Conservation (phyloP, 2,797 vertebrate genomes). For the Pseudocheirus occidentalis region DNA sequence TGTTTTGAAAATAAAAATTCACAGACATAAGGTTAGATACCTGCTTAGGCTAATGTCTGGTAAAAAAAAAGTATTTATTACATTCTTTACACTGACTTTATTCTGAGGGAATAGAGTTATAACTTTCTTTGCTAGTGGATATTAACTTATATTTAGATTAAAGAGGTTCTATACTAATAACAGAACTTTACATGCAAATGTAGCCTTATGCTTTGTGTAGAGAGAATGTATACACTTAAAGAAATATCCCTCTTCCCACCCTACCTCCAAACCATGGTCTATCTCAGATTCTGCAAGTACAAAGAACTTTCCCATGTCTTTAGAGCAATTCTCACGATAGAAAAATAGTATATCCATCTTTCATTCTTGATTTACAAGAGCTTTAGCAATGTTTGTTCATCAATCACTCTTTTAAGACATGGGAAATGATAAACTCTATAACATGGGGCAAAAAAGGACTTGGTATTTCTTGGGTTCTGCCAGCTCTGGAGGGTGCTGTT, state of each 20-base stretch:
- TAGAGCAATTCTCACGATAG: conserved; percentile 29
- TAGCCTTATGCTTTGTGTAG: neutral
- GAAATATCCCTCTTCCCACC: neutral
- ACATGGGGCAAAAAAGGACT: conserved; percentile 24
- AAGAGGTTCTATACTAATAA: neutral
- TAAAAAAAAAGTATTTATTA: neutral
- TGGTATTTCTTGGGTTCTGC: neutral
- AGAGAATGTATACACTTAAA: neutral
- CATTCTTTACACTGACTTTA: neutral
- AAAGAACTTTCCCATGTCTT: neutral
- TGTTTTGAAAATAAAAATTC: neutral
- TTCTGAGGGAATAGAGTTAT: neutral
- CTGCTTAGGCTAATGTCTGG: neutral
- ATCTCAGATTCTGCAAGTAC: neutral
- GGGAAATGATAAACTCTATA: conserved; percentile 15
- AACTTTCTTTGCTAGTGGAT: neutral
- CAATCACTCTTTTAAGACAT: neutral
- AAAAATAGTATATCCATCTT: conserved; percentile 40
- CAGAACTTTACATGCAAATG: neutral
- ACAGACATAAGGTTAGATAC: neutral
- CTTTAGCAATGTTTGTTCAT: conserved; percentile 39
- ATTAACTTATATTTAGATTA: neutral
- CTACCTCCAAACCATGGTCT: neutral
- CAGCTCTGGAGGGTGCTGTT: neutral
- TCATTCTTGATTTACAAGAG: conserved; percentile 22